Conservation (phyloP, 2,888 invertebrate genomes). For the Shargacucullia verbasci region DNA sequence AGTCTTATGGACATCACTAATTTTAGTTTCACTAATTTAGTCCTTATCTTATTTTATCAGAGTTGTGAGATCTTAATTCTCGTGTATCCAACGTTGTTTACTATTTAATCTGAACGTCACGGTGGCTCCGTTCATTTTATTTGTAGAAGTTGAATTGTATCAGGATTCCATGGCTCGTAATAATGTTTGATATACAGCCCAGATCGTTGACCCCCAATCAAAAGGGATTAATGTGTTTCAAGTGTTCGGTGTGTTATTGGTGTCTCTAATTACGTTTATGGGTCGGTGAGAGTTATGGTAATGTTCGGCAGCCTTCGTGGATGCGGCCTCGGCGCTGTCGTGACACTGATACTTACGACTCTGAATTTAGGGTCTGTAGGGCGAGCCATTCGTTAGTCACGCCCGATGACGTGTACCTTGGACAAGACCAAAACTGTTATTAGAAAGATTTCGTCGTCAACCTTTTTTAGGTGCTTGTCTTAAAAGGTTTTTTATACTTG, state of each 20-base stretch:
- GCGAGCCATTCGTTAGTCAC: conserved; percentile 89
- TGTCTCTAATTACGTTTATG: conserved; percentile 86
- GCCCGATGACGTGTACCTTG: conserved; percentile 89
- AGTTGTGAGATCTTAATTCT: conserved; percentile 67
- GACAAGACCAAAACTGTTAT: conserved; percentile 89
- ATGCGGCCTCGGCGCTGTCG: conserved; percentile 73
- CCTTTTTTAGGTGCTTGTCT: conserved; percentile 79
- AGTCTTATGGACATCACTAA: conserved; percentile 17
- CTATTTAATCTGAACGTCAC: conserved; percentile 68
- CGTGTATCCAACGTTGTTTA: conserved; percentile 67
- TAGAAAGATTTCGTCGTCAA: conserved; percentile 82
- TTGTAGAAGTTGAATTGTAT: conserved; percentile 69
- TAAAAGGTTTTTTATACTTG: conserved; percentile 76
- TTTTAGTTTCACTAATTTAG: conserved; percentile 35
- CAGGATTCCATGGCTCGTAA: conserved; percentile 69
- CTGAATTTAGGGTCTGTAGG: conserved; percentile 89
- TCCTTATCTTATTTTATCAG: conserved; percentile 63
- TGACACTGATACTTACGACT: conserved; percentile 88
- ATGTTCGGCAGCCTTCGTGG: conserved; percentile 83
- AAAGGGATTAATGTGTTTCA: conserved; percentile 84
- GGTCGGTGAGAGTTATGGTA: conserved; percentile 84
- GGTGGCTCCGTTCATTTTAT: conserved; percentile 71
- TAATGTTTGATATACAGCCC: conserved; percentile 74
- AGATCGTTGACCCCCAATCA: conserved; percentile 81
- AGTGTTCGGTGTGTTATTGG: conserved; percentile 82